Percentiles rank a stretch among this genome's conserved stretches.
Evolutionary conservation across 2,797 vertebrate species (phyloP).

Genomic region (Menidia menidia): DNA sequence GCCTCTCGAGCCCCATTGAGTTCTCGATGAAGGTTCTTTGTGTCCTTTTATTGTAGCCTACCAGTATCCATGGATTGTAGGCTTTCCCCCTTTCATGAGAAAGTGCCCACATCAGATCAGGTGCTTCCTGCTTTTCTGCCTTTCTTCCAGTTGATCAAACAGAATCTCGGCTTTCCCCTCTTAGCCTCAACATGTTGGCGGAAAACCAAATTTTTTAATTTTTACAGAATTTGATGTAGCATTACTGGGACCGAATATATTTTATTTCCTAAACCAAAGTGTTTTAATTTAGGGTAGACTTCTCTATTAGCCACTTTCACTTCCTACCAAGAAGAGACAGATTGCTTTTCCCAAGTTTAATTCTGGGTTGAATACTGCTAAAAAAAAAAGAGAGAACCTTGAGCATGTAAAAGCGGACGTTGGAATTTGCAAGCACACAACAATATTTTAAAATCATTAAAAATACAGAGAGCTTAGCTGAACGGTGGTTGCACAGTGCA

Average conservation of each 20-base stretch:
- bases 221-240: background rate
- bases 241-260: background rate
- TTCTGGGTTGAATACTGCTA: no score
- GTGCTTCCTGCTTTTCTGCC: slow-evolving; percentile 29
- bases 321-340: no score
- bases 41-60: slow-evolving; percentile 52
- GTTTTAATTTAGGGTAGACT: no score
- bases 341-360: no score
- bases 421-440: slow-evolving; percentile 30
- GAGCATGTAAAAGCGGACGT: slow-evolving; percentile 13
- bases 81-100: slow-evolving; percentile 21
- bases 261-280: no score
- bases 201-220: slow-evolving; percentile 13
- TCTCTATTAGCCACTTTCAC: no score
- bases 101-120: slow-evolving; percentile 52
- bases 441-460: slow-evolving; percentile 19
- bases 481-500: slow-evolving; percentile 23
- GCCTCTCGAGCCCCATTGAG: no score
- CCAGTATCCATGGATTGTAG: slow-evolving; percentile 46
- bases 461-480: slow-evolving; percentile 9
- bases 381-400: no score
- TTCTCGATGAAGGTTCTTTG: no score
- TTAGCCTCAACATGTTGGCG: background rate
- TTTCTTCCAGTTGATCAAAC: slow-evolving; percentile 34
- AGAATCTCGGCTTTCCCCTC: slow-evolving; percentile 12